Base-by-base conservation (phyloP, 2,888 invertebrate species). In the Graphium colonna region DNA sequence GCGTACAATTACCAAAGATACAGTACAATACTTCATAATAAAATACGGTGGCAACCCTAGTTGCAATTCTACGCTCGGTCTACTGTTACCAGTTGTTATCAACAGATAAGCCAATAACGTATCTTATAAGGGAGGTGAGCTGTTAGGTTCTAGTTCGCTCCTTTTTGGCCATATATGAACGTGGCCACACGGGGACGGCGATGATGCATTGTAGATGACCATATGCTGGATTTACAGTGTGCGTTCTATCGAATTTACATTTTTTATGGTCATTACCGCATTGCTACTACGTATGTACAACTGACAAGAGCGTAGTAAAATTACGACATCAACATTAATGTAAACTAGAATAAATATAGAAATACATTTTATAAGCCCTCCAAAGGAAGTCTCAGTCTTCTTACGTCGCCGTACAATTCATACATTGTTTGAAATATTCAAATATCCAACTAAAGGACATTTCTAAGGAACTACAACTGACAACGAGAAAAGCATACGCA, bases 141-240 rank as follows among this genome's bases (percentile, higher is more conserved):
- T 49, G 44, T 44, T 12, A n/a, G 28, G 12, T 15, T 3, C 15
- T 21, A 43, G 44, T 49, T 18, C 48, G 47, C 16, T 57, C 55
- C 52, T 59, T 50, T 33, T 40, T n/a, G 3, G 9, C 49, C 41
- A 5, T 55, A 50, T 50, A 36, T 12, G 38, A 45, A 3, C 3
- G 17, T 52, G 73, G 68, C 77, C 77, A 76, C 78, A 78, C 77
- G 71, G 64, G 58, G 45, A 54, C 52, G 39, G 62, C 68, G 63
- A 69, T 73, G 77, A 75, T 71, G 69, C 67, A 72, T 72, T 66
- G 67, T 67, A 61, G 64, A 60, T 58, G 62, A 61, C 67, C 70
- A 71, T 70, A 64, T 62, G 59, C 60, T 60, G 73, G 77, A 83
- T 81, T 80, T 79, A 82, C n/a, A n/a, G n/a, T n/a, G n/a, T n/a